phyloP scores from a whole-genome alignment of 2,113 vertebrate genomes.

The Sorex fumeus region DNA sequence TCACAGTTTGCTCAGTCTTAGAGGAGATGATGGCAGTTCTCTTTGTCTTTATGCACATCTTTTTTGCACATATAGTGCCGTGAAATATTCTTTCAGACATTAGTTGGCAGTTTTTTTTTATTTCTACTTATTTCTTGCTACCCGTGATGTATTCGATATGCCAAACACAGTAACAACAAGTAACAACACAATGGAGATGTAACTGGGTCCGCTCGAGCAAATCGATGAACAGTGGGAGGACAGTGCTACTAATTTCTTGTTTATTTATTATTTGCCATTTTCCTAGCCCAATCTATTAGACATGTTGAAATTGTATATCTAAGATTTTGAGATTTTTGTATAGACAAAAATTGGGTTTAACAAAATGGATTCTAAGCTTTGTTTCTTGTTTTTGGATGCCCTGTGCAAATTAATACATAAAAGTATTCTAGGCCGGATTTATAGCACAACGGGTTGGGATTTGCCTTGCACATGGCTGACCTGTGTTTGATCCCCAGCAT shows the following conservation, averaged over 20 bases:
- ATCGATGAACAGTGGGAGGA: too few species aligned
- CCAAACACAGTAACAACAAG: too few species aligned
- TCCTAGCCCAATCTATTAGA: not conserved
- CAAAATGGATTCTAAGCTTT: not conserved
- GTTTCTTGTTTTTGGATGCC: not conserved
- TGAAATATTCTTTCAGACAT: not conserved
- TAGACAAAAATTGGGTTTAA: too few species aligned
- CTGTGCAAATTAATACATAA: not conserved
- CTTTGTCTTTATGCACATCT: not conserved
- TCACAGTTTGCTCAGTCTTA: not conserved
- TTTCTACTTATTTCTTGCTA: not conserved
- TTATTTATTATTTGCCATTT: conserved; percentile 12
- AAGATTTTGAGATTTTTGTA: not conserved
- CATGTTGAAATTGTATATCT: not conserved
- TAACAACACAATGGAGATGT: too few species aligned
- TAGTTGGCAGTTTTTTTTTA: not conserved
- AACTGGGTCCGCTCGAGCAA: too few species aligned
- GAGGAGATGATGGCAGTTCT: not conserved
- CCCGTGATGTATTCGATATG: too few species aligned
- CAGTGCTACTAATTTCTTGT: not conserved
- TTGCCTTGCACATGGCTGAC: too few species aligned
- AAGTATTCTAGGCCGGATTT: not conserved
- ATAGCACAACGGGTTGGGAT: not conserved
- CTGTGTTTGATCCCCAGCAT: too few species aligned
- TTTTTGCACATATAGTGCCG: not conserved